These are phyloP conservation scores for Amphiprion clarkii DNA, from an alignment of 2,797 vertebrate species.

Conservation along the genomic window DNA sequence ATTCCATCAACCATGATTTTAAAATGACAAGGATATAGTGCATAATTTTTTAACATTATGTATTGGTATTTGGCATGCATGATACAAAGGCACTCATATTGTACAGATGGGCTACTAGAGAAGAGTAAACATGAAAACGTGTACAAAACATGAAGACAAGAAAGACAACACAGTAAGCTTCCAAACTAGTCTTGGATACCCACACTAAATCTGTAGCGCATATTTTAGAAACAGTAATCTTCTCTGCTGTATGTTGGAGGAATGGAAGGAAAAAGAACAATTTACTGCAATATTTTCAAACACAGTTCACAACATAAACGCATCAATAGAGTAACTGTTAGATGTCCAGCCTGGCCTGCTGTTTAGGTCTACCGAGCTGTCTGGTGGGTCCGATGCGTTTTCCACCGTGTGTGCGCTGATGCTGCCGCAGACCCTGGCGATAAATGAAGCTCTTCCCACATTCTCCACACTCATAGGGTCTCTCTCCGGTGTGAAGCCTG, in stretches of 20 bases:
- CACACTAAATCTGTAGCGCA: conserved; percentile 26
- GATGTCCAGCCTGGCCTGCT: conserved; percentile 62
- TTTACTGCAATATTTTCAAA: conserved; percentile 46
- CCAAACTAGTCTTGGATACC: conserved; percentile 29
- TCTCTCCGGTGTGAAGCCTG: conserved; percentile 80
- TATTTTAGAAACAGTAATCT: conserved; percentile 38
- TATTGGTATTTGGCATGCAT: conserved; percentile 78
- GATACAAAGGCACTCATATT: conserved; percentile 80
- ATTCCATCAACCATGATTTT: conserved; percentile 63
- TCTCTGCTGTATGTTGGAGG: conserved; percentile 36
- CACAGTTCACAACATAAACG: conserved; percentile 27
- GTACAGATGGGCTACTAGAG: conserved; percentile 62
- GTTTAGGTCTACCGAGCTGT: conserved; percentile 79
- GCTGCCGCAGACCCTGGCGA: conserved; percentile 79
- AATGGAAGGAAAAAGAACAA: conserved; percentile 43
- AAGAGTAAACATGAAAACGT: conserved; percentile 49
- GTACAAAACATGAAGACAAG: conserved; percentile 55
- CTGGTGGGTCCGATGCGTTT: conserved; percentile 75
- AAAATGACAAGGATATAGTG: conserved; percentile 69
- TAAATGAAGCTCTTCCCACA: conserved; percentile 83
- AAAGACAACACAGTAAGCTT: conserved; percentile 49
- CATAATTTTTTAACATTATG: conserved; percentile 59
- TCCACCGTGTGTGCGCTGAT: conserved; percentile 77
- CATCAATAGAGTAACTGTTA: conserved; percentile 19
- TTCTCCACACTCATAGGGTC: conserved; percentile 73